These are phyloP conservation scores for Cephalotes varians DNA, from an alignment of 2,888 invertebrate species.

Conservation along the genomic window DNA sequence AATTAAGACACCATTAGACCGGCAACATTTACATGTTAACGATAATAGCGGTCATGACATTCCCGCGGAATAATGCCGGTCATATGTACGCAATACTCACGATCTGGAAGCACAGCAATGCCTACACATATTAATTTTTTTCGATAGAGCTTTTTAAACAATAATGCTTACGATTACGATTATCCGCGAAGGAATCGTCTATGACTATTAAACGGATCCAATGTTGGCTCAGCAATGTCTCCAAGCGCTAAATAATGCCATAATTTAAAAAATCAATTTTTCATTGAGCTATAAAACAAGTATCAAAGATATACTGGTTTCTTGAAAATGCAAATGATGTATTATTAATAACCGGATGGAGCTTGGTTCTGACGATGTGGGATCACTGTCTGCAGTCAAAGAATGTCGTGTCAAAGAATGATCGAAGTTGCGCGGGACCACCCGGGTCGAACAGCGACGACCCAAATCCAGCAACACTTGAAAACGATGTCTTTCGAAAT, in stretches of 20 bases:
- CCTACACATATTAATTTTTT: slow-evolving; percentile 58
- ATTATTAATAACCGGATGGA: not conserved
- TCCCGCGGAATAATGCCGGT: slow-evolving; percentile 72
- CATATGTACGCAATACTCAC: slow-evolving; percentile 48
- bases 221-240: not conserved
- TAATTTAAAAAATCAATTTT: slow-evolving; percentile 6
- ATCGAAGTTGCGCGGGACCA: slow-evolving; percentile 27
- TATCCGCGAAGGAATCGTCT: not conserved
- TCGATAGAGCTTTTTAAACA: slow-evolving; percentile 39
- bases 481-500: slow-evolving; percentile 50
- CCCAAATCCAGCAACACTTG: slow-evolving; percentile 46
- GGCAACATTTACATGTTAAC: slow-evolving; percentile 82
- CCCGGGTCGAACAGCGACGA: slow-evolving; percentile 49
- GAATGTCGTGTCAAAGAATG: slow-evolving; percentile 16
- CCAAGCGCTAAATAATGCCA: not conserved
- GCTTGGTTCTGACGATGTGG: not conserved
- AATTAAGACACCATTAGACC: slow-evolving; percentile 83
- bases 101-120: slow-evolving; percentile 58
- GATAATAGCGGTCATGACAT: slow-evolving; percentile 82
- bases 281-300: not conserved
- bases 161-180: not conserved
- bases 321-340: not conserved
- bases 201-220: not conserved
- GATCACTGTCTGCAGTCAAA: slow-evolving; percentile 5
- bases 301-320: not conserved